Conservation (phyloP, 2,797 vertebrate species). For the Macropodus opercularis region DNA sequence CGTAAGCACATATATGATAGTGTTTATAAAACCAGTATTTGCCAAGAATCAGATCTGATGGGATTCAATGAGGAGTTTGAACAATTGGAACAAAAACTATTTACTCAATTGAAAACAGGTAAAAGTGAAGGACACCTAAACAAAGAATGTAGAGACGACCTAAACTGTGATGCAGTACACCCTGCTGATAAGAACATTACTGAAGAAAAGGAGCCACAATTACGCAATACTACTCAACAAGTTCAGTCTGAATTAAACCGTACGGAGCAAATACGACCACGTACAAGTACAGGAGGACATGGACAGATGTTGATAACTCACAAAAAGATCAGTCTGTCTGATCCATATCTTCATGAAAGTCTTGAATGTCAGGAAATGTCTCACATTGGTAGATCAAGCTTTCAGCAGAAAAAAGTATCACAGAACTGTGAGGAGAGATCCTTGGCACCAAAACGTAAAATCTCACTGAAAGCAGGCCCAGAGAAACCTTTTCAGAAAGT, state of each 20-base stretch:
- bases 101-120: slow-evolving; percentile 11
- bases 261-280: slow-evolving; percentile 47
- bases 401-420: slow-evolving; percentile 6
- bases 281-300: slow-evolving; percentile 29
- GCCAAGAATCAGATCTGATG: slow-evolving; percentile 10
- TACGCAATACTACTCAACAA: slow-evolving; percentile 12
- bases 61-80: slow-evolving; percentile 21
- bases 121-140: slow-evolving; percentile 16
- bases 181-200: slow-evolving; percentile 8
- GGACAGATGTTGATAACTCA: slow-evolving; percentile 47
- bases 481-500: slow-evolving; percentile 10
- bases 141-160: slow-evolving; percentile 11
- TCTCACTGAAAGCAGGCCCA: slow-evolving; percentile 38
- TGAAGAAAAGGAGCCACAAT: slow-evolving; percentile 29
- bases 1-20: slow-evolving; percentile 54
- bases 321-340: slow-evolving; percentile 64
- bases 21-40: slow-evolving; percentile 9
- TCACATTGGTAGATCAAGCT: slow-evolving; percentile 7
- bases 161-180: slow-evolving; percentile 13
- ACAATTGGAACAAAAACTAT: slow-evolving; percentile 4
- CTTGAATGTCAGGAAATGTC: slow-evolving; percentile 20
- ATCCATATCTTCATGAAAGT: slow-evolving; percentile 67
- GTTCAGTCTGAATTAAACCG: slow-evolving; percentile 29
- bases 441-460: slow-evolving; percentile 62
- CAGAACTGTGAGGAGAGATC: slow-evolving; percentile 28